phyloP scores from a whole-genome alignment of 2,888 invertebrate genomes.

The Meteorus cinctellus region DNA sequence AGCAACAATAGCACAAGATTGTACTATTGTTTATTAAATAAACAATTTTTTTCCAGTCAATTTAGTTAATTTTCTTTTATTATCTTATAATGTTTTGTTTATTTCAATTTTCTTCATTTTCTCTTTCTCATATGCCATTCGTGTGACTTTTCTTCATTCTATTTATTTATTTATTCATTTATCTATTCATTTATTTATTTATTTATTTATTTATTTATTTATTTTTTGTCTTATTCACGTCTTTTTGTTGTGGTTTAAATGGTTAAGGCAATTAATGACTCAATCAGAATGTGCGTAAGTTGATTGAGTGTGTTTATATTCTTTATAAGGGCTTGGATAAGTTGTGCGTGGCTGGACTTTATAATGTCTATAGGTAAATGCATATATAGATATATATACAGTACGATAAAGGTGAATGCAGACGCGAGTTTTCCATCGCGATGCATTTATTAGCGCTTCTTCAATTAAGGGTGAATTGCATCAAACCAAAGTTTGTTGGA shows the following conservation, averaged over 20 bases:
- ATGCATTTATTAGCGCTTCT: slow-evolving; percentile 64
- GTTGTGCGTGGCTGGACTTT: slow-evolving; percentile 62
- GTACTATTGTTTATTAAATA: too few relatives aligned
- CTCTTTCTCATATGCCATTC: neutral
- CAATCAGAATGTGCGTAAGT: slow-evolving; percentile 63
- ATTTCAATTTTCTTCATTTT: neutral
- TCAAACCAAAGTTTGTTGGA: slow-evolving; percentile 19
- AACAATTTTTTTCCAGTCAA: too few relatives aligned
- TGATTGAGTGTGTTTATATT: slow-evolving; percentile 57
- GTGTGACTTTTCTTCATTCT: neutral
- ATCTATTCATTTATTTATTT: neutral
- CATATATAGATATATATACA: neutral
- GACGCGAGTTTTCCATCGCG: slow-evolving; percentile 54
- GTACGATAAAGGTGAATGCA: slow-evolving; percentile 47
- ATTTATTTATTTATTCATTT: neutral
- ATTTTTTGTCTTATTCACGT: neutral
- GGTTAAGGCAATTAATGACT: slow-evolving; percentile 67
- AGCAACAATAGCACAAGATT: too few relatives aligned
- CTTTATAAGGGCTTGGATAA: slow-evolving; percentile 65
- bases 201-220: neutral
- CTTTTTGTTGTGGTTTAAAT: neutral
- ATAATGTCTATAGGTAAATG: slow-evolving; percentile 58
- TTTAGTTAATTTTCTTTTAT: too few relatives aligned
- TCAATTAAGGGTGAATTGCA: slow-evolving; percentile 58
- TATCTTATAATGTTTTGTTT: neutral